Conservation (phyloP, 2,888 invertebrate species). For the Hemistola chrysoprasaria region DNA sequence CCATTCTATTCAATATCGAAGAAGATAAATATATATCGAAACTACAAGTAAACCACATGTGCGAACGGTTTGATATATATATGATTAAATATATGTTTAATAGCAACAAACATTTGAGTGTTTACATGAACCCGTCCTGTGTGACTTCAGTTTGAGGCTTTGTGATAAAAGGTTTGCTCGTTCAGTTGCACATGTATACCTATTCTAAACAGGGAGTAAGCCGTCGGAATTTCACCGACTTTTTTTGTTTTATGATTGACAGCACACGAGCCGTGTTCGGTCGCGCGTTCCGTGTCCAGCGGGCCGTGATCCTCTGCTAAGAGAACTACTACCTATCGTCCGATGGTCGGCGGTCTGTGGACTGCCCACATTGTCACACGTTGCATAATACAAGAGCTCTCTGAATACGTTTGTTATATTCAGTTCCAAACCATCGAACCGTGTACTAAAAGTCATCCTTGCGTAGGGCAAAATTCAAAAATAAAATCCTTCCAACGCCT, state of each 20-base stretch:
- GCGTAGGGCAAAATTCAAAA: slow-evolving; percentile 26
- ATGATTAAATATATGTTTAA: slow-evolving; percentile 24
- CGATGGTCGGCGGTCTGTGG: slow-evolving; percentile 33
- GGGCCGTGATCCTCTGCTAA: slow-evolving; percentile 69
- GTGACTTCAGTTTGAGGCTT: slow-evolving; percentile 50
- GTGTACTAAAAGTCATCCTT: slow-evolving; percentile 42
- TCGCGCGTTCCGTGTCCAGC: slow-evolving; percentile 72
- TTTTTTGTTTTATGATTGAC: slow-evolving; percentile 79
- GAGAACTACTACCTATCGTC: slow-evolving; percentile 64
- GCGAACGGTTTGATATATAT: slow-evolving; percentile 25
- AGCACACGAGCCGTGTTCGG: slow-evolving; percentile 76
- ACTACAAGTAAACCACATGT: slow-evolving; percentile 5
- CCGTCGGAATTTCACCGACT: slow-evolving; percentile 63
- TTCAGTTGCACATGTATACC: slow-evolving; percentile 35
- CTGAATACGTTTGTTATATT: slow-evolving; percentile 49
- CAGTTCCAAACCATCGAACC: slow-evolving; percentile 43
- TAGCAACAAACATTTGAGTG: slow-evolving; percentile 33
- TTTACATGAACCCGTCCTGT: slow-evolving; percentile 53
- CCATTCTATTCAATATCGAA: slow-evolving; percentile 23
- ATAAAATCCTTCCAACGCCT: slow-evolving; percentile 35
- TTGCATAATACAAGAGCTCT: slow-evolving; percentile 58
- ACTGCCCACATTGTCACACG: slow-evolving; percentile 58
- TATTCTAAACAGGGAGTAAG: slow-evolving; percentile 65
- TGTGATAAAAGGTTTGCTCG: slow-evolving; percentile 53
- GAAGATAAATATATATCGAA: slow-evolving; percentile 22